Evolutionary conservation across 2,888 invertebrate genomes (phyloP).

Genomic region (Nymphalis c-album): DNA sequence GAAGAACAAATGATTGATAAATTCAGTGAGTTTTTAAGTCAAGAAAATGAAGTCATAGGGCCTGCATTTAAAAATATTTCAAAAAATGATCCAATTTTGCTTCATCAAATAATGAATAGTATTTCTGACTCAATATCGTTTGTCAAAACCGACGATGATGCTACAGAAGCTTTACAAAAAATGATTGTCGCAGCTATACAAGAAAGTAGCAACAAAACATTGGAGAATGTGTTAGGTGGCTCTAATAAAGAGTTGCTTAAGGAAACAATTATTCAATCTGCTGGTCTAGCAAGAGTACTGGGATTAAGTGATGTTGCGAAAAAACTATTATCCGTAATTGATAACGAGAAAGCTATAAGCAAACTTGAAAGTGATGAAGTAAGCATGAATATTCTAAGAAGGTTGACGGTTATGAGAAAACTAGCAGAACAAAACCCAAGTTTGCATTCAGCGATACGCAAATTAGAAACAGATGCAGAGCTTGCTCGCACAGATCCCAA

Average conservation of each 20-base stretch:
- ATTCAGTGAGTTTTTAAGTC: slow-evolving; percentile 83
- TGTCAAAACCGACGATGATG: slow-evolving; percentile 84
- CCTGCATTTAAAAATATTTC: slow-evolving; percentile 85
- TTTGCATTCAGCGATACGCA: slow-evolving; percentile 82
- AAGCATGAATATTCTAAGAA: slow-evolving; percentile 84
- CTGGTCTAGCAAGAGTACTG: slow-evolving; percentile 85
- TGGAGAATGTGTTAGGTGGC: slow-evolving; percentile 79
- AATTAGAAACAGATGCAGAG: slow-evolving; percentile 84
- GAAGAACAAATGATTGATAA: slow-evolving; percentile 83
- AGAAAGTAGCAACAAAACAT: slow-evolving; percentile 81
- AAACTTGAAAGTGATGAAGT: slow-evolving; percentile 81
- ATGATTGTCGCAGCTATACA: slow-evolving; percentile 85
- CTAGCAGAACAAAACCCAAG: slow-evolving; percentile 85
- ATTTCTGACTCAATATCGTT: slow-evolving; percentile 83
- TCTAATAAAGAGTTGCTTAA: slow-evolving; percentile 71
- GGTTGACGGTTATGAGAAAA: slow-evolving; percentile 86
- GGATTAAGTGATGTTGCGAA: slow-evolving; percentile 84
- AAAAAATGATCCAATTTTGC: slow-evolving; percentile 81
- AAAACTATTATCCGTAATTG: slow-evolving; percentile 76
- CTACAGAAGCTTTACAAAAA: slow-evolving; percentile 84
- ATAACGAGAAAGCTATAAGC: slow-evolving; percentile 80
- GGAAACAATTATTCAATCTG: slow-evolving; percentile 82
- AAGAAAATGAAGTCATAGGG: slow-evolving; percentile 82
- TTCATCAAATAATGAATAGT: slow-evolving; percentile 82
- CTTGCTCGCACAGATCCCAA: slow-evolving; percentile 86